Base-by-base conservation (phyloP, 2,888 invertebrate species). In the Drosophila recens region DNA sequence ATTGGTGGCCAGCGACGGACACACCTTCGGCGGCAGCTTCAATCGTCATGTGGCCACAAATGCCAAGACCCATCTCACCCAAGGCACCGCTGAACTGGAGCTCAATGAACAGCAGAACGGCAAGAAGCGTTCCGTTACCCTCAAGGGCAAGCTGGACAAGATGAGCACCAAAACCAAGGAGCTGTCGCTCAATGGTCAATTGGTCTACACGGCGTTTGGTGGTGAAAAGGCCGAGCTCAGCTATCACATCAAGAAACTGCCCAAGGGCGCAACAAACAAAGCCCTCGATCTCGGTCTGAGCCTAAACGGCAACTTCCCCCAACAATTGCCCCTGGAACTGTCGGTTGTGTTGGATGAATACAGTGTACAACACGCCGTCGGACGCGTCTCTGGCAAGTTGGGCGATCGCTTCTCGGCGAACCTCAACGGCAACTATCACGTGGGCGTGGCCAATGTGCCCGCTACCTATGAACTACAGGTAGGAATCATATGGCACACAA, bases 401-500 rank as follows among this genome's bases (percentile, higher is more conserved):
- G 94, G 94, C 0, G 92, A 93, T 0, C 90, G 93, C 46, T 72
- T 92, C 6, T 90, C 87, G 17, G 83, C 91, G 2, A 94, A 94
- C 49, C 1, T 93, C 0, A 91, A 91, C 52, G 94, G 94, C 8
- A 92, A 93, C 13, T 92, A 89, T 49, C 91, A 93, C 49, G 38
- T 91, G 1, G 89, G 81, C 27, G 91, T 93, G 0, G 91, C 91
- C 3, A 92, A 90, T 77, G 33, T 30, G 3, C 85, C 90, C 1
- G 94, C 95, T 33, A 88, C 92, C 3, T 93, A 94, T n/a, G 94
- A 95, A 33, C 70, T n/a, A n/a, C n/a, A n/a, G n/a, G n/a, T n/a
- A n/a, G n/a, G n/a, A n/a, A n/a, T n/a, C n/a, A n/a, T n/a, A n/a
- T n/a, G n/a, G n/a, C n/a, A n/a, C n/a, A n/a, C n/a, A n/a, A n/a